Base-by-base conservation (phyloP, 2,113 vertebrate genomes). In the Macroglossus sobrinus region DNA sequence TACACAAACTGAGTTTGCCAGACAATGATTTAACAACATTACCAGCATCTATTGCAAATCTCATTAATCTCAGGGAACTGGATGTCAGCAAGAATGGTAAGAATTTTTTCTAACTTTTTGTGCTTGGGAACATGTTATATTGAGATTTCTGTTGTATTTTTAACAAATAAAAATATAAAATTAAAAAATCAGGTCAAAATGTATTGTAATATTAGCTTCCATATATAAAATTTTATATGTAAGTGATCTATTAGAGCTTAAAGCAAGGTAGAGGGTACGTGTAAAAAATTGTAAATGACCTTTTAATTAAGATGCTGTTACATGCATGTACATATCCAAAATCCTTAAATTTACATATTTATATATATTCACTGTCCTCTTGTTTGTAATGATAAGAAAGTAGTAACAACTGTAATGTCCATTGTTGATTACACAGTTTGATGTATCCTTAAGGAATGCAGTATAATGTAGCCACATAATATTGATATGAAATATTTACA, bases 61-160 rank as follows among this genome's bases (percentile, higher is more conserved):
- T 99, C 98, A 99, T 99, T 98, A 99, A 99, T 98, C 99, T 99
- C 99, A 99, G 99, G 99, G 99, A 99, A 99, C 99, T 99, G 95
- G 99, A 99, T 98, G 99, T 99, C 99, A 99, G 99, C 99, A 99
- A 99, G 98, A 99, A 99, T 98, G 99, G 99, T 99, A 99, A 99
- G 99, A 91, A 94, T 35, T 96, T 61, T 71, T 53, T 1, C 64
- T 28, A 13, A n/a, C 3, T 85, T 86, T 47, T 95, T 81, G 38
- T 84, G 55, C 68, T 93, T 63, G 24, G 40, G 33, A 69, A 76
- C 88, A 53, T 97, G 80, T 75, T 94, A 96, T 38, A 59, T 89
- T 86, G 92, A 68, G 64, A n/a, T 80, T n/a, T 96, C 0, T 86
- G 2, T 86, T 95, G 97, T 75, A 16, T 86, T 97, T 94, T 94